Evolutionary conservation across 2,888 invertebrate genomes (phyloP), one percentile per base, ranked within the genome.

Genomic region (Anagyrus pseudococci): DNA sequence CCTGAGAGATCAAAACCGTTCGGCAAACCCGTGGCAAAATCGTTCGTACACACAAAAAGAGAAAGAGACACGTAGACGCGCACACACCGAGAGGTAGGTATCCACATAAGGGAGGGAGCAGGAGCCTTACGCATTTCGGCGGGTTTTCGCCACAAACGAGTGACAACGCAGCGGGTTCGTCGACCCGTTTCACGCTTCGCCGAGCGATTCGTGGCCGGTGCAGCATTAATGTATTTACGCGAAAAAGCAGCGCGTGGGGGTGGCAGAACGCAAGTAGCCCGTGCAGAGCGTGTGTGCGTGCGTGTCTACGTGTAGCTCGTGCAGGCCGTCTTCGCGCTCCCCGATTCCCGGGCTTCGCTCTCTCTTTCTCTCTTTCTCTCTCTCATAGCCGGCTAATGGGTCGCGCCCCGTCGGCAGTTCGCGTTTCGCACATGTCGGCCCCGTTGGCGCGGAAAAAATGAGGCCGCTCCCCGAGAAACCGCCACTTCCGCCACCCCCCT

Each of bases 151-250:
- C 17, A 52, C 46, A 50, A 50, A 50, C 44, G 37, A 40, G 59
- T 55, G 62, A 25, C 53, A 4, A 19, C 23, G 63, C 53, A 10
- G 22, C 10, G 64, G 70, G 75, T 72, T 74, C 70, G 69, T 71
- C 68, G 74, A 72, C 72, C 73, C 64, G 70, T 68, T 71, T 74
- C 71, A 72, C 68, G 73, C 68, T 70, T 68, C 69, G 69, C 48
- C 58, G 68, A 69, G 63, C 69, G 71, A 69, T 71, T 73, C 69
- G 71, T 65, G 68, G 68, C 64, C 58, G 57, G 58, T 61, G 66
- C 67, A 69, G 71, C 72, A 74, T 73, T 74, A 71, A 73, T 72
- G 70, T 68, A 69, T n/a, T n/a, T n/a, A n/a, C n/a, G n/a, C n/a
- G 70, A 72, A 37, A 17, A 48, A 46, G 26, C 29, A n/a, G n/a